Percentiles rank a stretch among this genome's conserved stretches.
Evolutionary conservation across 2,888 invertebrate genomes (phyloP).

Genomic region (Danaus chrysippus): DNA sequence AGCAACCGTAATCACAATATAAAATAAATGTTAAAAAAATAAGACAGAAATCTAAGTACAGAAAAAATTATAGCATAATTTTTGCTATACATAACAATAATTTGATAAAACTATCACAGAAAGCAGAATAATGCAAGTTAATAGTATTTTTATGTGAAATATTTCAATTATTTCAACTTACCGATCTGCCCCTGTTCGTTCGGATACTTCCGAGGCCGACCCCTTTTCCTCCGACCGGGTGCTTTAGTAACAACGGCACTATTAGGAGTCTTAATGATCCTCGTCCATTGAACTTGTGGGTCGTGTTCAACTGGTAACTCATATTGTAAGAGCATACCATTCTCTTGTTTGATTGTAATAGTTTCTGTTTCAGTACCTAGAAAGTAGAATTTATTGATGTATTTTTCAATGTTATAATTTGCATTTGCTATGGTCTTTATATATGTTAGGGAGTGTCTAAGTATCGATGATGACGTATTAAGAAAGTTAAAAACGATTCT

Average conservation of each 20-base stretch:
- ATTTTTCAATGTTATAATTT: not conserved
- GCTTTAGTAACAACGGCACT: slow-evolving; percentile 64
- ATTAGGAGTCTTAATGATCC: slow-evolving; percentile 52
- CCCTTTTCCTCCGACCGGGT: slow-evolving; percentile 62
- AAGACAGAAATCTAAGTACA: no score
- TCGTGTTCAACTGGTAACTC: slow-evolving; percentile 74
- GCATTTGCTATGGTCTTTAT: not conserved
- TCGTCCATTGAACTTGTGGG: slow-evolving; percentile 60
- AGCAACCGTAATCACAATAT: no score
- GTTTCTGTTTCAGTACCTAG: slow-evolving; percentile 64
- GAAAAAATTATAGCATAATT: no score
- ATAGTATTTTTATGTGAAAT: no score
- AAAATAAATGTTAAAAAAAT: no score
- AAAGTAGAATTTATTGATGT: slow-evolving; percentile 23
- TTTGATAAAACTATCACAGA: no score
- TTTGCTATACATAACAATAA: no score
- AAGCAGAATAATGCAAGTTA: no score
- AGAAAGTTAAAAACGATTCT: no score
- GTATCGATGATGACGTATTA: no score
- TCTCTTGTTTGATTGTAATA: slow-evolving; percentile 76
- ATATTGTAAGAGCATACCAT: slow-evolving; percentile 70
- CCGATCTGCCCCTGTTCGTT: slow-evolving; percentile 72
- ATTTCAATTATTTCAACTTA: slow-evolving; percentile 39
- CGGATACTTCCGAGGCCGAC: slow-evolving; percentile 71
- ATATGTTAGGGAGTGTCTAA: no score